Base-by-base conservation (phyloP, 2,797 vertebrate genomes). In the Rallus crepitans region DNA sequence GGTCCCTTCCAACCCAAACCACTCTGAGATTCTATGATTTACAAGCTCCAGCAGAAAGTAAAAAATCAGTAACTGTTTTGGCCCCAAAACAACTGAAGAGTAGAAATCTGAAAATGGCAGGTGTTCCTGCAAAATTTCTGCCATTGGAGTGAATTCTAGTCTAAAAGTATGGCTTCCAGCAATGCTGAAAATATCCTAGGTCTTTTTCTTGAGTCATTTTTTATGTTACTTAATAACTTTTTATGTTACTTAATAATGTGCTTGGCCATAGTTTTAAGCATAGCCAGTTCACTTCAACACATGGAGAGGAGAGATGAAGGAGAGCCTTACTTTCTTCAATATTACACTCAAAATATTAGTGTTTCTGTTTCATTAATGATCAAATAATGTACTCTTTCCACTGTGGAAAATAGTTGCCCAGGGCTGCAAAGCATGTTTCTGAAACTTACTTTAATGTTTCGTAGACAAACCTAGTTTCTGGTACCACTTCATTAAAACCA, bases 121-220 rank as follows among this genome's bases (percentile, higher is more conserved):
- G 82, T 70, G 50, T 91, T 90, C 89, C 91, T 94, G 77, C 93
- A 94, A 94, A 93, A 94, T 70, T 88, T 95, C 73, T 91, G 42
- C 65, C 47, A 77, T 42, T 78, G 39, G 15, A 33, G 21, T n/a
- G 30, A 72, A 42, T 78, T 85, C 59, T 82, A 21, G 3, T 42
- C 19, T 82, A 33, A 76, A 87, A 72, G 5, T 5, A 16, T 27
- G 7, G 7, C 20, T 93, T 40, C 37, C 18, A 83, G 52, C n/a
- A 71, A 12, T 53, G 31, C 42, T 71, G 37, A 75, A 84, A 73
- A 61, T 52, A 15, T 39, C 11, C 18, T 55, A 6, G 15, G 47
- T 37, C 28, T 40, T 53, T 87, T 31, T 19, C 19, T 83, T 33
- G 13, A 71, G 9, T 30, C 3, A 68, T 73, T 76, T 90, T 57